Conservation (phyloP, 2,888 invertebrate genomes). For the Pseudococcus longispinus region DNA sequence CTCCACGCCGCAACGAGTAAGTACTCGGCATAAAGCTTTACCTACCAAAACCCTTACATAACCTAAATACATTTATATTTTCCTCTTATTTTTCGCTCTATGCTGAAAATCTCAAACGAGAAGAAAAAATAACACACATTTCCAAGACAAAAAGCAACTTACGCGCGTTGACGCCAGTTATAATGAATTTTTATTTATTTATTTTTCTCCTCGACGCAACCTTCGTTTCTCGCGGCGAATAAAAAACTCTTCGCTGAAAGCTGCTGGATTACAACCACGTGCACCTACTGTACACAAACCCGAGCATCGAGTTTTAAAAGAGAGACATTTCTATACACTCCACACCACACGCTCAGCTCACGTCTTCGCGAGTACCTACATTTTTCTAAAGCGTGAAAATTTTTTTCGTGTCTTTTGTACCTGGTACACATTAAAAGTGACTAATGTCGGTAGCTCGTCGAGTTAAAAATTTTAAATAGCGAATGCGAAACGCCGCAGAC, state of each 20-base stretch:
- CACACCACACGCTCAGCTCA: not conserved
- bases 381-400: not conserved
- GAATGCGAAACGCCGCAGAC: not conserved
- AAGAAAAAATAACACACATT: not conserved
- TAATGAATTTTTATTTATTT: slow-evolving; percentile 40
- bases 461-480: not conserved
- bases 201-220: not conserved
- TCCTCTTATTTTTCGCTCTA: not conserved
- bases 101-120: not conserved
- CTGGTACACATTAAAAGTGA: not conserved
- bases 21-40: not conserved
- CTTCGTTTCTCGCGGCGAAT: not conserved
- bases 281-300: no score
- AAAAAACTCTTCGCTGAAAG: not conserved
- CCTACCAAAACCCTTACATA: not conserved
- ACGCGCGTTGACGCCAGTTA: not conserved
- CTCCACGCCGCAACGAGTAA: not conserved
- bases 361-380: not conserved
- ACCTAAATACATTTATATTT: not conserved
- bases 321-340: not conserved
- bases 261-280: slow-evolving; percentile 37
- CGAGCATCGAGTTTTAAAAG: not conserved
- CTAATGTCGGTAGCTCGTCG: not conserved
- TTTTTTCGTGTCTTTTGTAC: not conserved
- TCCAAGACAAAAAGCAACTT: slow-evolving; percentile 25